Evolutionary conservation across 2,113 vertebrate genomes (phyloP).

Genomic region (Sinosuthora webbiana): DNA sequence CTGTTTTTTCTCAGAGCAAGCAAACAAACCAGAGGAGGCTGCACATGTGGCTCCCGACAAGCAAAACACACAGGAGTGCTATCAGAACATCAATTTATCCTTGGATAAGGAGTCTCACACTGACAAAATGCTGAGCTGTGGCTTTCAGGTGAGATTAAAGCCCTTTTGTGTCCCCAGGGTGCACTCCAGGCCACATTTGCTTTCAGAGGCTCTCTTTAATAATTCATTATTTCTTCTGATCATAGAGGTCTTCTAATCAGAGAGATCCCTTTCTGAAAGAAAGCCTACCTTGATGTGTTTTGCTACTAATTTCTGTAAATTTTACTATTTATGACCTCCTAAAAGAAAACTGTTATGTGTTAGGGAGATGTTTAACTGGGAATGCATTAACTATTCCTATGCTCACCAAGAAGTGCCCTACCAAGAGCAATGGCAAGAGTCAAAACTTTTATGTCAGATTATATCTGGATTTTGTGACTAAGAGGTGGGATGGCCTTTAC

Average conservation of each 20-base stretch:
- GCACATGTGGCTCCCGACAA: not conserved
- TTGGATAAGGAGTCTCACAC: not conserved
- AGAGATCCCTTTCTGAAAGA: not conserved
- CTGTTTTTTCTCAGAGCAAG: not conserved
- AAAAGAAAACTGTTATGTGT: not conserved
- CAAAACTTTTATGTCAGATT: not conserved
- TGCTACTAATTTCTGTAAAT: not conserved
- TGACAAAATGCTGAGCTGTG: not conserved
- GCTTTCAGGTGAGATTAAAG: not conserved
- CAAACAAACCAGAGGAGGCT: not conserved
- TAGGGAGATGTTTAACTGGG: not conserved
- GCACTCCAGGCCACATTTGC: not conserved
- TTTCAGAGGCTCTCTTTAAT: not conserved
- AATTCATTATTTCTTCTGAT: not conserved
- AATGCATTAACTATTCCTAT: not conserved
- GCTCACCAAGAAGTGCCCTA: not conserved
- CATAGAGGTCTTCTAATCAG: not conserved
- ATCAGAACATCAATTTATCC: not conserved
- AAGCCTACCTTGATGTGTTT: not conserved
- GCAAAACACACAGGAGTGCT: not conserved
- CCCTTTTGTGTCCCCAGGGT: not conserved
- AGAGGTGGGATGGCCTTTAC: not conserved
- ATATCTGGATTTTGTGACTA: not conserved
- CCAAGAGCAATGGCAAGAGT: not conserved
- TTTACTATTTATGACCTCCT: not conserved